phyloP scores from a whole-genome alignment of 2,113 vertebrate species.

The Odontesthes bonariensis region DNA sequence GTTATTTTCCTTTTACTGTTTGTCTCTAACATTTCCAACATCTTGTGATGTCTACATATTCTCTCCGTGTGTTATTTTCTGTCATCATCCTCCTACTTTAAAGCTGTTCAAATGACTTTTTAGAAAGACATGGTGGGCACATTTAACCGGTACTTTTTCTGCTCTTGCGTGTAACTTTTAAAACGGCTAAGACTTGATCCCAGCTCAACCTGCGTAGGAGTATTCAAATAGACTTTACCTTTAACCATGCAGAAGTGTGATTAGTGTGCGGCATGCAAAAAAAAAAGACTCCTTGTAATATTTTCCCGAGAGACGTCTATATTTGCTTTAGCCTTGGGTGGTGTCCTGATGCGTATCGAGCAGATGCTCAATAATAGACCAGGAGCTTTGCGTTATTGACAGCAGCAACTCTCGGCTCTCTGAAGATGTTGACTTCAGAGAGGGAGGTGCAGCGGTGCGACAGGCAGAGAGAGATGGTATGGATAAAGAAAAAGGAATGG shows the following conservation, averaged over 20 bases:
- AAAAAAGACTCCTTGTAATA: conserved; percentile 30
- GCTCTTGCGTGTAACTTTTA: not conserved
- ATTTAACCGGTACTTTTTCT: conserved; percentile 8
- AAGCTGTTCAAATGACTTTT: not conserved
- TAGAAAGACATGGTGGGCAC: not conserved
- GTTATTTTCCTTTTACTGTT: no score
- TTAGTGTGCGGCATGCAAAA: not conserved
- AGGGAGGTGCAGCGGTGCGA: not conserved
- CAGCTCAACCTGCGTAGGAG: conserved; percentile 27
- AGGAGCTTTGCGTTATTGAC: conserved; percentile 58
- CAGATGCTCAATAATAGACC: conserved; percentile 61
- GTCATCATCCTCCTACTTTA: not conserved
- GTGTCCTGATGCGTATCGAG: conserved; percentile 65
- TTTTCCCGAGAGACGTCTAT: conserved; percentile 39
- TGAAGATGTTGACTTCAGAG: conserved; percentile 24
- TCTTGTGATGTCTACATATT: not conserved
- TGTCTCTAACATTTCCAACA: no score
- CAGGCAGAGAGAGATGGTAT: not conserved
- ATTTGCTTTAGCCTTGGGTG: conserved; percentile 58
- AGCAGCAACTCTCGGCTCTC: conserved; percentile 19
- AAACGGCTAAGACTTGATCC: conserved; percentile 4
- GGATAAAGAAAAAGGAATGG: conserved; percentile 14
- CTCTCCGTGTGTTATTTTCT: not conserved
- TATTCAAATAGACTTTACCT: conserved; percentile 19
- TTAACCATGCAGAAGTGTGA: conserved; percentile 24